A percentile compares a stretch with the other conserved stretches of the same genome.
phyloP scores from a whole-genome alignment of 2,888 invertebrate genomes.

The Nomada fucata region DNA sequence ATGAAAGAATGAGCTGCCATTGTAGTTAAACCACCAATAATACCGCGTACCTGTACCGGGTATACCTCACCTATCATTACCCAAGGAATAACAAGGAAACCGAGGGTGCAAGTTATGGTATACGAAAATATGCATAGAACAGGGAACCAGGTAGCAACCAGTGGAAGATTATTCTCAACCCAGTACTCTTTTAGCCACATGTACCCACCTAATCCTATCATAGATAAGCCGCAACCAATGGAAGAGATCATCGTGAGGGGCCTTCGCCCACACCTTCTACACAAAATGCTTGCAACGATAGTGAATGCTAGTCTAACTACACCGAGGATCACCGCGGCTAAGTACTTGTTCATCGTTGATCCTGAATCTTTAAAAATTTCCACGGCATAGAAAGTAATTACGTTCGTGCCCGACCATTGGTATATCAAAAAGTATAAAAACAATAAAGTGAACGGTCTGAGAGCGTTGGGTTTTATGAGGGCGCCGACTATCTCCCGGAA shows the following conservation, averaged over 20 bases:
- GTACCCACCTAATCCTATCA: conserved; percentile 87
- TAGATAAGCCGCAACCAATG: conserved; percentile 87
- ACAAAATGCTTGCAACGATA: conserved; percentile 87
- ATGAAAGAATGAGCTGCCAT: conserved; percentile 88
- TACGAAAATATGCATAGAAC: conserved; percentile 87
- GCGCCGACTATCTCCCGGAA: conserved; percentile 86
- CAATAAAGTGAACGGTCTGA: conserved; percentile 88
- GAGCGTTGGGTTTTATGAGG: conserved; percentile 86
- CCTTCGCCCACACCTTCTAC: conserved; percentile 87
- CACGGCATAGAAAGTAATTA: conserved; percentile 89
- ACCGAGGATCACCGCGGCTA: conserved; percentile 87
- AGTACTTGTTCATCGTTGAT: conserved; percentile 86
- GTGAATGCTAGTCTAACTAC: conserved; percentile 87
- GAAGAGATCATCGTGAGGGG: conserved; percentile 88
- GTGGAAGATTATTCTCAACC: conserved; percentile 82
- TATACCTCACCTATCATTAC: conserved; percentile 91
- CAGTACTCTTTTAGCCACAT: conserved; percentile 86
- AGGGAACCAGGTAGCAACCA: conserved; percentile 87
- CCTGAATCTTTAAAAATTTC: conserved; percentile 88
- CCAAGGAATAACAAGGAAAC: conserved; percentile 90
- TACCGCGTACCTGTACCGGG: conserved; percentile 88
- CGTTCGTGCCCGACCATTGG: conserved; percentile 90
- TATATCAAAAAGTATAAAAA: conserved; percentile 89
- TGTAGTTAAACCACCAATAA: conserved; percentile 89
- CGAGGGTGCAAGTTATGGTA: conserved; percentile 87